A percentile compares a stretch with the other conserved stretches of the same genome.
Conservation (phyloP, 2,888 invertebrate genomes). For the Anoplius nigerrimus region DNA sequence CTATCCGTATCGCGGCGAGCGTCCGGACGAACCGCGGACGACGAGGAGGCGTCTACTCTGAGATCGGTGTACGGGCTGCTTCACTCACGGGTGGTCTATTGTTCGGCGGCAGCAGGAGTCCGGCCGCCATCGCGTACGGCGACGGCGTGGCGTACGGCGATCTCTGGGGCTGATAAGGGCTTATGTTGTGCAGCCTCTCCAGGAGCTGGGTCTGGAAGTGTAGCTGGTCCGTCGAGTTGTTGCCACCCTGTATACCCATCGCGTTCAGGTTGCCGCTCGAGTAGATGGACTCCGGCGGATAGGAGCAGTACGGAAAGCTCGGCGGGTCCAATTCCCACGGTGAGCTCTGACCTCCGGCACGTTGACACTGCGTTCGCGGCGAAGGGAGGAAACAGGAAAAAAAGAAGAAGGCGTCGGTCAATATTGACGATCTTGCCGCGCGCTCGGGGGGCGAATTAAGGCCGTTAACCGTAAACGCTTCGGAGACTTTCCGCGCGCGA, state of each 20-base stretch:
- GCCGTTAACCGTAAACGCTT: too few species aligned
- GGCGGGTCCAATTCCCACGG: slow-evolving; percentile 70
- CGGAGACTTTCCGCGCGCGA: too few species aligned
- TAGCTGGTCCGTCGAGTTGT: slow-evolving; percentile 67
- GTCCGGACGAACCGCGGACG: too few species aligned
- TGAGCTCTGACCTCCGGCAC: slow-evolving; percentile 66
- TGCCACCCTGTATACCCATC: slow-evolving; percentile 57
- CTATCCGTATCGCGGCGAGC: too few species aligned
- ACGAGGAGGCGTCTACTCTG: too few species aligned
- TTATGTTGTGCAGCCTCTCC: slow-evolving; percentile 76
- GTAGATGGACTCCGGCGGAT: slow-evolving; percentile 63
- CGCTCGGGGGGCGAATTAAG: too few species aligned
- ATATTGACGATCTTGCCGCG: too few species aligned
- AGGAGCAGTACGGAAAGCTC: slow-evolving; percentile 64
- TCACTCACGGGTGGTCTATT: slow-evolving; percentile 64
- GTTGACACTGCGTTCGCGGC: slow-evolving; percentile 46
- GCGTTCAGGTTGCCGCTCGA: slow-evolving; percentile 53
- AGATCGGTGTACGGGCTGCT: too few species aligned
- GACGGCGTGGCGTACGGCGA: slow-evolving; percentile 68
- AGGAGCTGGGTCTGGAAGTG: slow-evolving; percentile 76
- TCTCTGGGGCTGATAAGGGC: slow-evolving; percentile 72
- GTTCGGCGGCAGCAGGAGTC: slow-evolving; percentile 65
- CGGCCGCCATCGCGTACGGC: slow-evolving; percentile 66
- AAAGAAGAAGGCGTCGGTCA: not conserved
- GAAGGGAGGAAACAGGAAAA: too few species aligned